Evolutionary conservation across 2,113 vertebrate species (phyloP), one percentile per base, ranked within the genome.

Genomic region (Eulacestoma nigropectus): DNA sequence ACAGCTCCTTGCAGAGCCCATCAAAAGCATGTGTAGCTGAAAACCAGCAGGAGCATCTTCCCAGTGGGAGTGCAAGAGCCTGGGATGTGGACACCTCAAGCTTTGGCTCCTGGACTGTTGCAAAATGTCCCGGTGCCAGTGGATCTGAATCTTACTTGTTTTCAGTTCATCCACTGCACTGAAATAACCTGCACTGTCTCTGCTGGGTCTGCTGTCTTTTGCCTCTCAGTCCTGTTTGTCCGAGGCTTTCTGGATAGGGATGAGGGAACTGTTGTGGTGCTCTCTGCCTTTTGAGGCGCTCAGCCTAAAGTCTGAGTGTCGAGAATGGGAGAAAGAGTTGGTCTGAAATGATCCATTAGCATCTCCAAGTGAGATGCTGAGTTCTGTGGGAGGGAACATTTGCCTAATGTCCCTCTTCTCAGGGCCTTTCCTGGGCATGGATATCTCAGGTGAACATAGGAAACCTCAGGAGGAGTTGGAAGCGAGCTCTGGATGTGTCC

Each of bases 181-280:
- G 77, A 72, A 86, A 69, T 81, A 81, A 64, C 47, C 65, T 84
- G 27, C 25, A 7, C 55, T 37, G 3, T 46, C 41, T 77, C 59
- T 87, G 37, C 60, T 86, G 85, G 79, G 77, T 96, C 62, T 62
- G 62, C 41, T 84, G 6, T 74, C 21, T 77, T 82, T 80, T 84
- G 42, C 27, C 42, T 52, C 67, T 32, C 39, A 44, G 4, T 52
- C 42, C 46, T 63, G 16, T 70, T 86, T 86, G 89, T 75, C 22
- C 2, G 4, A 78, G 57, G 60, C 49, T 81, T 44, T 93, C 67
- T 35, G 42, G 20, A 19, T 46, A 77, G 95, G 62, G 44, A 41
- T 78, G 39, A 65, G 50, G 27, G 78, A 72, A 46, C n/a, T 55
- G 0, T 32, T 52, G 27, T 49, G 41, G 21, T 49, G 10, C 16